Conservation (phyloP, 2,113 vertebrate species). For the Triplophysa siluroides region DNA sequence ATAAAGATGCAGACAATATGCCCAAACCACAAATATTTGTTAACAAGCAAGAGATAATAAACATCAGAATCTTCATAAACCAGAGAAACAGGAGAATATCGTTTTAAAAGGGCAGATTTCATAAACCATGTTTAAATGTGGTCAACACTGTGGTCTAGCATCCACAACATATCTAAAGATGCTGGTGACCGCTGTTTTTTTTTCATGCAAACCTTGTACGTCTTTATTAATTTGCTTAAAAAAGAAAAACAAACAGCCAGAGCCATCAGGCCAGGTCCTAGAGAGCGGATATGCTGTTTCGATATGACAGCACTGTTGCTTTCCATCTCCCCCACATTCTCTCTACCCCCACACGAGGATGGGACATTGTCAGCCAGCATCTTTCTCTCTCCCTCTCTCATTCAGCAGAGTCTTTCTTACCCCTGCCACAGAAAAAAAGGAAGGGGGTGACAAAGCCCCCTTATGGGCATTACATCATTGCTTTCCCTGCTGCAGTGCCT, state of each 20-base stretch:
- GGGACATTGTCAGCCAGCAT: neutral
- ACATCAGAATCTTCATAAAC: neutral
- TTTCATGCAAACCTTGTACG: slow-evolving; percentile 1
- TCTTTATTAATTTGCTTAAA: slow-evolving; percentile 23
- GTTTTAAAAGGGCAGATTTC: neutral
- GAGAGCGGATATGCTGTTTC: neutral
- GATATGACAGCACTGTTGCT: slow-evolving; percentile 7
- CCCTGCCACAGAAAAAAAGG: neutral
- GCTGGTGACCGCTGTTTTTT: neutral
- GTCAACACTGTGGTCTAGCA: neutral
- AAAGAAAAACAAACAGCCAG: slow-evolving; percentile 14
- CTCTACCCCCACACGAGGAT: neutral
- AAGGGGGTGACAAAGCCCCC: slow-evolving; percentile 4
- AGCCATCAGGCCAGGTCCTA: neutral
- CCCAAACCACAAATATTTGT: slow-evolving; percentile 8
- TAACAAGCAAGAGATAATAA: neutral
- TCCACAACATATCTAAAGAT: neutral
- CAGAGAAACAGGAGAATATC: neutral
- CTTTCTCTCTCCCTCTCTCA: slow-evolving; percentile 20
- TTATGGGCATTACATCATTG: slow-evolving; percentile 51
- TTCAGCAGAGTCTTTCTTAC: neutral
- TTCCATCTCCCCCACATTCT: neutral
- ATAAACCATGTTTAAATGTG: neutral
- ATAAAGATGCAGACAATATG: neutral
- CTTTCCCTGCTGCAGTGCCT: slow-evolving; percentile 46